Percentiles rank a stretch among this genome's conserved stretches.
These are phyloP conservation scores for Peromyscus eremicus DNA, from an alignment of 2,797 vertebrate genomes.

Conservation along the genomic window DNA sequence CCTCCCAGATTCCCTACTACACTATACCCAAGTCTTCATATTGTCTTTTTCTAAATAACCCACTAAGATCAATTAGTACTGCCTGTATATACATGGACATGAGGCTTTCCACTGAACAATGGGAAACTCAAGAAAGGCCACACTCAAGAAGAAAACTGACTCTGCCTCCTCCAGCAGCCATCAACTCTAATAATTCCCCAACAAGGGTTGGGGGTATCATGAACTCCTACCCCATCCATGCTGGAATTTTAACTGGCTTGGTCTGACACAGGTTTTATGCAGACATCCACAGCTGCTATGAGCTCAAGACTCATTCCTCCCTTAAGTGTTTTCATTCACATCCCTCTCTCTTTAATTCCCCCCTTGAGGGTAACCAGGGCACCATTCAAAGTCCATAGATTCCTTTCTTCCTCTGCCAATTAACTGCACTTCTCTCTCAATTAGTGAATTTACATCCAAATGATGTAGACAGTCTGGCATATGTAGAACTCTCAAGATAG, in stretches of 20 bases:
- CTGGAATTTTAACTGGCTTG: not conserved
- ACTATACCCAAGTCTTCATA: not conserved
- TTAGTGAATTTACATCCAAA: not conserved
- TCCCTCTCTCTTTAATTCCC: not conserved
- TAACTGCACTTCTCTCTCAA: not conserved
- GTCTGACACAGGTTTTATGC: not conserved
- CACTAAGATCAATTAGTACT: not conserved
- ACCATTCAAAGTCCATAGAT: not conserved
- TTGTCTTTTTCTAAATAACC: not conserved
- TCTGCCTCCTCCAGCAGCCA: not conserved
- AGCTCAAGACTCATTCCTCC: not conserved
- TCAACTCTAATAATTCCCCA: not conserved
- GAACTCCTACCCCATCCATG: not conserved
- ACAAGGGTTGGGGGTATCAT: not conserved
- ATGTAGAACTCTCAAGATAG: not conserved
- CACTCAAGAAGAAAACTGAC: accelerated
- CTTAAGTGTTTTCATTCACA: not conserved
- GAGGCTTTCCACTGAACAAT: too few species aligned
- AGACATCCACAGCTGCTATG: not conserved
- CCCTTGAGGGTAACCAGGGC: not conserved
- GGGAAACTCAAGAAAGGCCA: not conserved
- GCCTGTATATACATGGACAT: not conserved
- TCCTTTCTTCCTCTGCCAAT: not conserved
- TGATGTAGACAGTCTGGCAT: not conserved
- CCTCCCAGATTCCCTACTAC: not conserved